phyloP scores from a whole-genome alignment of 2,113 vertebrate species.

The Corythaixoides concolor region DNA sequence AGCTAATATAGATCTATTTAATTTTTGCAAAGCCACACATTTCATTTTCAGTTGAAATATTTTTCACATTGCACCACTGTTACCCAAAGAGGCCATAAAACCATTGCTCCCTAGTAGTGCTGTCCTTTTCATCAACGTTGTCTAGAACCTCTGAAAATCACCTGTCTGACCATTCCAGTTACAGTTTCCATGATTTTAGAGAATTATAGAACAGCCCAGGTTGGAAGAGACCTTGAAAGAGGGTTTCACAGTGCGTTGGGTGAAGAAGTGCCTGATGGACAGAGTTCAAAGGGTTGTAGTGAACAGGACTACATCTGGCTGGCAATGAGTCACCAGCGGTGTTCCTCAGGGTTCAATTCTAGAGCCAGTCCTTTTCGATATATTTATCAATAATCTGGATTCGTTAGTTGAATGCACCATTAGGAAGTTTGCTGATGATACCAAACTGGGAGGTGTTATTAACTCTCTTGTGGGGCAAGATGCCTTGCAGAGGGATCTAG shows the following conservation, averaged over 20 bases:
- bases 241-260: neutral
- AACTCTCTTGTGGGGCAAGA: neutral
- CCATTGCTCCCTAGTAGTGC: neutral
- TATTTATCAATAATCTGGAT: neutral
- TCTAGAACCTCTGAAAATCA: neutral
- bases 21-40: neutral
- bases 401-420: neutral
- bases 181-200: neutral
- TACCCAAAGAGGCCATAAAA: neutral
- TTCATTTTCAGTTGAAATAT: neutral
- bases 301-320: neutral
- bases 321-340: neutral
- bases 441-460: neutral
- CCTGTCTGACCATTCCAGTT: neutral
- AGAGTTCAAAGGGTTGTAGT: neutral
- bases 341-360: neutral
- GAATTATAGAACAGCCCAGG: neutral
- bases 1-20: neutral
- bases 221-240: neutral
- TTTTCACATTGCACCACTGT: neutral
- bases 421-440: neutral
- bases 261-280: neutral
- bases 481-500: neutral
- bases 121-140: neutral
- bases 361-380: neutral